phyloP scores from a whole-genome alignment of 2,888 invertebrate species.

The Exocentrus adspersus region DNA sequence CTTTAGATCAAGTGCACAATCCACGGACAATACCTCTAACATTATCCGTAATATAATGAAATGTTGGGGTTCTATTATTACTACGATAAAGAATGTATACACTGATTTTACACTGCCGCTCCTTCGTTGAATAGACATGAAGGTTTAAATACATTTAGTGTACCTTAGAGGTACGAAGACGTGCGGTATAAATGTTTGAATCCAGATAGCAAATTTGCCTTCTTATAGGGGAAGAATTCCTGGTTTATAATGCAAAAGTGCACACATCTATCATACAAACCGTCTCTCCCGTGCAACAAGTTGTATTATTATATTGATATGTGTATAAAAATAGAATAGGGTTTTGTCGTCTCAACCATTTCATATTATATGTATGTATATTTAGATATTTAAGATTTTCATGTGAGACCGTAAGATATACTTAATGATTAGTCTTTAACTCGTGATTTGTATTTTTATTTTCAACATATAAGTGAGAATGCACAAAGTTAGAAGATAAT shows the following conservation, averaged over 20 bases:
- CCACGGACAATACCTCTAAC: conserved; percentile 61
- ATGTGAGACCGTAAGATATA: too few species aligned
- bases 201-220: conserved; percentile 41
- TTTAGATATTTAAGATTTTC: too few species aligned
- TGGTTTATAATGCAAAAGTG: conserved; percentile 48
- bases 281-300: conserved; percentile 37
- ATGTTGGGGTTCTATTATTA: conserved; percentile 61
- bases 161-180: conserved; percentile 38
- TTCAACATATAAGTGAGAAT: too few species aligned
- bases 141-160: conserved; percentile 39
- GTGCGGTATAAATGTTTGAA: conserved; percentile 40
- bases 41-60: conserved; percentile 63
- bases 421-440: too few species aligned
- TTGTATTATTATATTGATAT: conserved; percentile 26
- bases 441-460: too few species aligned
- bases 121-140: conserved; percentile 41
- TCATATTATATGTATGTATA: too few species aligned
- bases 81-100: conserved; percentile 59
- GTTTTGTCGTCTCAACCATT: too few species aligned
- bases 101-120: conserved; percentile 58
- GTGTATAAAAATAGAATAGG: background rate
- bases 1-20: conserved; percentile 63
- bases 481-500: too few species aligned
- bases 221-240: conserved; percentile 44
- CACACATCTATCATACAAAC: conserved; percentile 46